Conservation (phyloP, 2,113 vertebrate species). For the Lepidothrix coronata region DNA sequence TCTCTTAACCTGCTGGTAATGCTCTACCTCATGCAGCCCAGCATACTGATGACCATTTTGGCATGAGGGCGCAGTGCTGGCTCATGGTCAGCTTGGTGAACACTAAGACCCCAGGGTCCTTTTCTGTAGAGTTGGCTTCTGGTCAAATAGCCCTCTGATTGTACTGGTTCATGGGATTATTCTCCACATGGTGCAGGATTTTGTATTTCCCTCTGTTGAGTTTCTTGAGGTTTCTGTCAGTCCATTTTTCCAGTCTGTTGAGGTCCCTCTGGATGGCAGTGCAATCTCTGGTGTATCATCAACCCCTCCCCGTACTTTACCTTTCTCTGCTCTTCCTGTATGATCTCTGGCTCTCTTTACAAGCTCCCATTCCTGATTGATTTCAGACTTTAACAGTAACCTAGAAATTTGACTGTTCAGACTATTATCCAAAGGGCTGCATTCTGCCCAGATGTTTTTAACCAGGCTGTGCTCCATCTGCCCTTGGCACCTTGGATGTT, state of each 20-base stretch:
- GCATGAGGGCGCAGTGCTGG: neutral
- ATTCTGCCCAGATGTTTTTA: neutral
- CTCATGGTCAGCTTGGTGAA: neutral
- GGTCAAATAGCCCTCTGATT: neutral
- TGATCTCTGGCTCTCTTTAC: neutral
- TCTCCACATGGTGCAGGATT: neutral
- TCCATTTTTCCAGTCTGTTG: neutral
- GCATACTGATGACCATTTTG: neutral
- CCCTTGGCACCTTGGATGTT: neutral
- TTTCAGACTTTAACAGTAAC: neutral
- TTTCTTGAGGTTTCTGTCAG: neutral
- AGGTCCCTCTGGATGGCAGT: neutral
- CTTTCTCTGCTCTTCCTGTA: neutral
- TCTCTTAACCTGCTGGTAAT: neutral
- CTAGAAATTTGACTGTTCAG: neutral
- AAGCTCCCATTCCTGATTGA: neutral
- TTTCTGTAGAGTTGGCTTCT: neutral
- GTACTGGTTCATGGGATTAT: neutral
- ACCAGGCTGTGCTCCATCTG: neutral
- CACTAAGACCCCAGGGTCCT: neutral
- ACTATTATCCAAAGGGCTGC: neutral
- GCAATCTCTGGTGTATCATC: neutral
- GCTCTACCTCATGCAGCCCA: neutral
- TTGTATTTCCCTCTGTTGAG: neutral
- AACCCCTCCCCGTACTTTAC: neutral